Base-by-base conservation (phyloP, 2,113 vertebrate genomes). In the Nymphicus hollandicus region DNA sequence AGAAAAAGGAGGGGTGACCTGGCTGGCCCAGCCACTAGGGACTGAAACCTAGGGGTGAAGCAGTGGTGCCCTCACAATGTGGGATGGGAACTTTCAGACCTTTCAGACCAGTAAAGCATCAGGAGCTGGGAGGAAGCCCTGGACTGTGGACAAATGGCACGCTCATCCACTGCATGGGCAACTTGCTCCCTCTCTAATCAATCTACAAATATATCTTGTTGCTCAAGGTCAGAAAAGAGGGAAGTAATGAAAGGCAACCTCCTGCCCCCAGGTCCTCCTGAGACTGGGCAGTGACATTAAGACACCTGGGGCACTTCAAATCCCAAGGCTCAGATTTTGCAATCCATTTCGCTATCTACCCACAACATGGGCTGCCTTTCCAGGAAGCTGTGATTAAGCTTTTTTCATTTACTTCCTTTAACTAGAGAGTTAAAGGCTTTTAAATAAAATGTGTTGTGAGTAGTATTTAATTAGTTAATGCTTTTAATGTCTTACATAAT, bases 31-130 rank as follows among this genome's bases (percentile, higher is more conserved):
- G 15, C 6, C 5, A 2, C 7, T 31, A 68, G 24, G 4, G 47
- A 2, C 25, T 74, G 47, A 68, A 64, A 41, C 27, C 35, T 2
- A 1, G 53, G 11, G 46, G 35, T 0, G 3, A 73, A 74, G 28
- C n/a, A 39, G 19, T 27, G 29, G 9, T 68, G 23, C 5, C 14
- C 35, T 87, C 2, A 0, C 52, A 74, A 64, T 0, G 1, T 1
- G 1, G 17, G 49, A 27, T 28, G 29, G 37, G 20, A 58, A 24
- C 33, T 58, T 53, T n/a, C 33, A n/a, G 33, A 71, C 35, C 28
- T 72, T 71, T 15, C 71, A 79, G 60, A 52, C 6, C 37, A 50
- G 8, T 14, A 33, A 63, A 53, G 47, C n/a, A 73, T n/a, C n/a
- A 52, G 33, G 65, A 53, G 9, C 6, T 63, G 47, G 43, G 64